Evolutionary conservation across 1,140 invertebrate genomes (phyloP), one percentile per base, ranked within the genome.

Genomic region (Apis cerana): DNA sequence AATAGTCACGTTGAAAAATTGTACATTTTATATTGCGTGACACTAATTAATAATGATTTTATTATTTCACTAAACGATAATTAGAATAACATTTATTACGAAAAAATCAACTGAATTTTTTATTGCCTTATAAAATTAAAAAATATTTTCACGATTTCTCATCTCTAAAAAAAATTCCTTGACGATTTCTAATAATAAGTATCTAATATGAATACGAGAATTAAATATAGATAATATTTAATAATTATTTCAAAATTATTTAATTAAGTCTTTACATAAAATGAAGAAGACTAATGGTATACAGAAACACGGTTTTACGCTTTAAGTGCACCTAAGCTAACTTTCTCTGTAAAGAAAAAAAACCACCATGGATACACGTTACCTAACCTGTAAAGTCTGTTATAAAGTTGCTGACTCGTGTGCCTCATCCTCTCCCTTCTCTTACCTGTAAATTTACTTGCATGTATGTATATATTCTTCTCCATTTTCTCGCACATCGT

Each of bases 281-380:
- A 76, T 59, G 67, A 52, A 68, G 79, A 69, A 48, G 64, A 64
- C 58, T n/a, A n/a, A 52, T 81, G 62, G 23, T 43, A 52, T 33
- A 58, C 23, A 48, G 19, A 48, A 17, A 52, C 50, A 71, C 72
- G 88, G 86, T 90, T 90, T 90, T 89, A 90, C 85, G 88, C 86
- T 89, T 77, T 61, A 86, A 68, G 86, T 80, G 56, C 65, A 78
- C 80, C 84, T 89, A 89, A 85, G 72, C 82, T 82, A 88, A 90
- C 89, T 90, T 90, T 90, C 89, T 88, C 86, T 77, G 27, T 27
- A 76, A 43, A 68, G 33, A 84, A 83, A 88, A 82, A 87, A 87
- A 89, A 81, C 71, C 74, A 74, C 75, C 83, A 85, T 80, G 77
- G 87, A 88, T 88, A 88, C 82, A 70, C 82, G 86, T 88, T 88